A percentile compares a stretch with the other conserved stretches of the same genome.
These are phyloP conservation scores for Spongia lamella DNA, from an alignment of 37 sponge, comb jelly and placozoan genomes.

Conservation along the genomic window DNA sequence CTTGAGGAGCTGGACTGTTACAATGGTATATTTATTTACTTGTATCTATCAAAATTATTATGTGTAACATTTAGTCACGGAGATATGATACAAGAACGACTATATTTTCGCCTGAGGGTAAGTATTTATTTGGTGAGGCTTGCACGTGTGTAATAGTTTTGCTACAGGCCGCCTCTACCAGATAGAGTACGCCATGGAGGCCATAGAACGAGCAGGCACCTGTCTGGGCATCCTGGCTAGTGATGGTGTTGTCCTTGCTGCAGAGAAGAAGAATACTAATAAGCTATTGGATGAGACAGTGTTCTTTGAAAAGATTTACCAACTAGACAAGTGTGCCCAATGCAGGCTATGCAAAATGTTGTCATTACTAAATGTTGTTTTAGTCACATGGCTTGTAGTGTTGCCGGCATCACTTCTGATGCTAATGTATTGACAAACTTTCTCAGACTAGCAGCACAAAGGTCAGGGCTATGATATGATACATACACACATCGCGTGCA, in stretches of 20 bases:
- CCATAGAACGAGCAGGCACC: slow-evolving; percentile 92
- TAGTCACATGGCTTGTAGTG: slow-evolving; percentile 97
- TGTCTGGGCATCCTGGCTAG: slow-evolving; percentile 94
- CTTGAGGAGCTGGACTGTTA: neutral
- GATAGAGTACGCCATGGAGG: slow-evolving; percentile 99
- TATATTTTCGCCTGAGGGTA: slow-evolving; percentile 97
- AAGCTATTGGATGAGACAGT: slow-evolving; percentile 87
- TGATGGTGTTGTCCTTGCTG: slow-evolving; percentile 94
- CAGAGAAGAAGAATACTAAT: slow-evolving; percentile 91
- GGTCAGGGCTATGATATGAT: slow-evolving; percentile 10
- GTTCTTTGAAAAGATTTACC: slow-evolving; percentile 97
- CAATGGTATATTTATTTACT: neutral
- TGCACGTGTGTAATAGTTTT: slow-evolving; percentile 34
- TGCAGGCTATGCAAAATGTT: neutral
- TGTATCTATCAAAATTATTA: neutral
- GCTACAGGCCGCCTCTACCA: slow-evolving; percentile 93
- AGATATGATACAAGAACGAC: slow-evolving; percentile 95
- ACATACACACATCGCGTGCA: no score
- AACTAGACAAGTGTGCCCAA: slow-evolving; percentile 74
- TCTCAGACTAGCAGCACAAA: slow-evolving; percentile 81
- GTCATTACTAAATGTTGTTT: neutral
- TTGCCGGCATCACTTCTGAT: slow-evolving; percentile 98
- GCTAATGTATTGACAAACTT: slow-evolving; percentile 91
- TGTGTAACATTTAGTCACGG: slow-evolving; percentile 56
- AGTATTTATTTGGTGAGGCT: neutral